phyloP scores from a whole-genome alignment of 1,140 invertebrate species.

The Polypedilum vanderplanki region DNA sequence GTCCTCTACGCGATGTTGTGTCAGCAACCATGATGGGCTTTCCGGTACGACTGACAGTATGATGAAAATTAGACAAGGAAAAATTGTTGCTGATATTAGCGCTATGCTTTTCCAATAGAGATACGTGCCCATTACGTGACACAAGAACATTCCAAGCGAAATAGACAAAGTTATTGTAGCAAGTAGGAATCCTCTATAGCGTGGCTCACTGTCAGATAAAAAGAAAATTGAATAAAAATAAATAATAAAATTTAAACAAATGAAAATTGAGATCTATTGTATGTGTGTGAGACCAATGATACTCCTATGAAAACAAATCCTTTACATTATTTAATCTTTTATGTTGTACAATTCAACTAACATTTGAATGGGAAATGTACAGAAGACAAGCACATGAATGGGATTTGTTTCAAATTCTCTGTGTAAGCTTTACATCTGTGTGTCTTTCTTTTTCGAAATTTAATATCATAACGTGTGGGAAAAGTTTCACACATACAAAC shows the following conservation, averaged over 20 bases:
- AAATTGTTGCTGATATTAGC: constrained; percentile 44
- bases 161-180: constrained; percentile 49
- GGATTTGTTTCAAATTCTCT: no score
- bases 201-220: constrained; percentile 44
- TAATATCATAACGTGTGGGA: no score
- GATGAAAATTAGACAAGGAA: constrained; percentile 47
- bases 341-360: no score
- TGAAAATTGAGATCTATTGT: no score
- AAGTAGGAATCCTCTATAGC: constrained; percentile 51
- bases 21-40: constrained; percentile 62
- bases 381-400: no score
- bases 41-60: constrained; percentile 54
- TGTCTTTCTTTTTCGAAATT: no score
- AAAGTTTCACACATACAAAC: no score
- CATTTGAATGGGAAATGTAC: no score
- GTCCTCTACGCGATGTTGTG: constrained; percentile 47
- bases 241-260: not conserved
- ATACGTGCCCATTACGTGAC: constrained; percentile 54
- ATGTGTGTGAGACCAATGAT: no score
- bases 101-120: constrained; percentile 53
- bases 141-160: constrained; percentile 49
- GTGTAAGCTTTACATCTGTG: no score
- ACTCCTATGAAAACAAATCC: no score
- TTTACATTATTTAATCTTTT: no score
- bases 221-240: constrained; percentile 1